These are phyloP conservation scores for Barypeithes pellucidus DNA, from an alignment of 2,888 invertebrate genomes.

Conservation along the genomic window DNA sequence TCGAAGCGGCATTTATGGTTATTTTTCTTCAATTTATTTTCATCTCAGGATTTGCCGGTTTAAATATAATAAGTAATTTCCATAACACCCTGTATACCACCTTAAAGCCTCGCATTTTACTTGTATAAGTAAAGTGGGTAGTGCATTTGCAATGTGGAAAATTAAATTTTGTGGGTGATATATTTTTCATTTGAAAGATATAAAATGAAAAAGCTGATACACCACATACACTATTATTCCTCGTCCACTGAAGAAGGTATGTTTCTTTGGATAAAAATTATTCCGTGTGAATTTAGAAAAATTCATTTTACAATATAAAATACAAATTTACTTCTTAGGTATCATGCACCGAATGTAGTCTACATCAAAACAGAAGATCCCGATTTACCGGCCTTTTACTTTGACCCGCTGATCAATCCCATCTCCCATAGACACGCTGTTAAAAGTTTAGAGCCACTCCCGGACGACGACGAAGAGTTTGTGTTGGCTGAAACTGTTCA, in stretches of 20 bases:
- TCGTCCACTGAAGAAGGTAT: too few relatives aligned
- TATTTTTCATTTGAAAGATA: conserved; percentile 72
- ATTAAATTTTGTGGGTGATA: conserved; percentile 71
- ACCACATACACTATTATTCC: conserved; percentile 76
- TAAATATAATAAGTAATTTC: too few relatives aligned
- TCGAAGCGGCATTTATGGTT: too few relatives aligned
- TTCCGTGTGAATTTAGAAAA: too few relatives aligned
- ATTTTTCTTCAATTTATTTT: too few relatives aligned
- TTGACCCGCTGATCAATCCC: conserved; percentile 99
- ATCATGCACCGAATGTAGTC: conserved; percentile 98
- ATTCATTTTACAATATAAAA: too few relatives aligned
- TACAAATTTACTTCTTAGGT: conserved; percentile 77
- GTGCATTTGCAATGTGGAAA: conserved; percentile 76
- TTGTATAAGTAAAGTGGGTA: conserved; percentile 59
- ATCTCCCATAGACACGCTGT: conserved; percentile 95
- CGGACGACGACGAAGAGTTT: conserved; percentile 97
- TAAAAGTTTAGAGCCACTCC: conserved; percentile 86
- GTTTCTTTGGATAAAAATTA: too few relatives aligned
- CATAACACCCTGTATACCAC: too few relatives aligned
- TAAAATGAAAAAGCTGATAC: conserved; percentile 73
- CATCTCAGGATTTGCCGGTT: too few relatives aligned
- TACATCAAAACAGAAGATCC: conserved; percentile 99
- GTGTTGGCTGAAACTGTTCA: conserved; percentile 91
- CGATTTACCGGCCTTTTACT: conserved; percentile 99
- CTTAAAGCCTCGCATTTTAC: conserved; percentile 69